Base-by-base conservation (phyloP, 2,888 invertebrate genomes). In the Hypomecis atomaria region DNA sequence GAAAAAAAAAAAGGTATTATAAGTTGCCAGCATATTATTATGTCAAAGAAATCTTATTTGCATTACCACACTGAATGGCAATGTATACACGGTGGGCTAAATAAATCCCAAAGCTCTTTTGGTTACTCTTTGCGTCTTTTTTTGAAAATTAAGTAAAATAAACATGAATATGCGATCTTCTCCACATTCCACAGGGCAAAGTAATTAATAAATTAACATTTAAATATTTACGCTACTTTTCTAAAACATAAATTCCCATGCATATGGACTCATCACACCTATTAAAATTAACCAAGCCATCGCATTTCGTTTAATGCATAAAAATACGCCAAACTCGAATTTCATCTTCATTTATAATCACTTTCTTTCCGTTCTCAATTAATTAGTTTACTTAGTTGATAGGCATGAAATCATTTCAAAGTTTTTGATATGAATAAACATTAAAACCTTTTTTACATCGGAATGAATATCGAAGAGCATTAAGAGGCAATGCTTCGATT, bases 311-410 rank as follows among this genome's bases (percentile, higher is more conserved):
- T 23, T 23, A 1, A 49, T 23, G 42, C 23, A 52, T 36, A 55
- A 49, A 65, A 62, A 62, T 66, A 40, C 53, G 60, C 57, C 44
- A 62, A 65, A 60, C 63, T 60, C 38, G 58, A 58, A 67, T 52
- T 45, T 57, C 70, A 58, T 72, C 71, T 71, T 66, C 69, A 69
- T 45, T 63, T 50, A 52, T 59, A 62, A 69, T 62, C 50, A 64
- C 71, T 74, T 71, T 74, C 72, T 65, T 71, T 71, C 71, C 71
- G 71, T 59, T 67, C 36, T 50, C 59, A 66, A 70, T 73, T 73
- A 69, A 71, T 74, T 65, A 66, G 64, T 59, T 65, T 66, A 69
- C 67, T 66, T 42, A 44, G 50, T 68, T 65, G 58, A 66, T 66
- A 49, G 57, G 54, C 65, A 65, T 67, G 66, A 72, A 71, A 70